Evolutionary conservation across 2,888 invertebrate genomes (phyloP), one percentile per base, ranked within the genome.

Genomic region (Chymomyza fuscimana): DNA sequence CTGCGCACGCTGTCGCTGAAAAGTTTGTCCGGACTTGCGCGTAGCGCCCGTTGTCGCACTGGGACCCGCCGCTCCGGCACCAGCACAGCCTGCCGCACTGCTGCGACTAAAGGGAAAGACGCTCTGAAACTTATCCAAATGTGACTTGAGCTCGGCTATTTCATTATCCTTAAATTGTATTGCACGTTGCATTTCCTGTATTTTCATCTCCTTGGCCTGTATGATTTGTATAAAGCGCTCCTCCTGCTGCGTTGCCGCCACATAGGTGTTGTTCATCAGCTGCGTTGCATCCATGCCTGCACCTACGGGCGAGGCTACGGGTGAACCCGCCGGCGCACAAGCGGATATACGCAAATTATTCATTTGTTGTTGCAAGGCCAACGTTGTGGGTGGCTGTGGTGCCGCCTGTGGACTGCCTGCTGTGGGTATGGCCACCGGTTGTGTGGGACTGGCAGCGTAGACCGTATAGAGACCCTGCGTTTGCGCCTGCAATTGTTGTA

Each of bases 81-180:
- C 87, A 9, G 76, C 77, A 68, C 80, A 79, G 29, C 90, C 88
- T 4, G 88, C 79, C 1, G 88, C 89, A 46, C 90, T 89, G 78
- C 90, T 87, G 15, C 92, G 90, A 70, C 92, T 91, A 73, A 92
- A 96, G 50, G 96, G 96, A 91, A 97, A 94, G 68, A 97, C 97
- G 91, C 97, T 97, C 92, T 97, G 96, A 93, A 97, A 96, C 92
- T 97, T 97, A 90, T 97, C 97, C 88, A 97, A 93, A 92, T 97
- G 97, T 80, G 96, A 96, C 78, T 96, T 95, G 74, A 98, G 92
- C 88, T 97, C 96, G 85, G 95, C 93, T 90, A 97, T 96, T 92
- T 97, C 96, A 82, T 95, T 95, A 82, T 97, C 96, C 73, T 95
- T 94, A 76, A 94, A 93, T 82, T 95, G 94, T 52, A 97, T 92